These are phyloP conservation scores for Muscicapa adusta DNA, from an alignment of 2,113 vertebrate genomes.

Conservation along the genomic window DNA sequence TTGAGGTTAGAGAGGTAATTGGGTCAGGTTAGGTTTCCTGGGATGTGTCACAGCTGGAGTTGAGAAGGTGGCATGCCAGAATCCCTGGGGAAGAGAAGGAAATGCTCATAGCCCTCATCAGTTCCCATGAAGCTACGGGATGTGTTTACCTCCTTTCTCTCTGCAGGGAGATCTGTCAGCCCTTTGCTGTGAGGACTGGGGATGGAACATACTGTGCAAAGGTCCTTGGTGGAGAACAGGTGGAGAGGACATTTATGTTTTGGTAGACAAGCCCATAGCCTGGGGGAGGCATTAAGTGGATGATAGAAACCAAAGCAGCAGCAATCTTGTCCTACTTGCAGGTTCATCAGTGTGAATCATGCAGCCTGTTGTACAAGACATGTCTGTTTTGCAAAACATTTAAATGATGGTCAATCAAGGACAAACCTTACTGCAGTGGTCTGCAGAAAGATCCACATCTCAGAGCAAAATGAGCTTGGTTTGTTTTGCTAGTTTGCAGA, in stretches of 20 bases:
- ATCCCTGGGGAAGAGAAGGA: not conserved
- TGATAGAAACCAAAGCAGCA: not conserved
- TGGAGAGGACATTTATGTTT: not conserved
- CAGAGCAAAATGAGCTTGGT: not conserved
- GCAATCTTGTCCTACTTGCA: not conserved
- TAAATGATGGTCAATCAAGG: not conserved
- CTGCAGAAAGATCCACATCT: not conserved
- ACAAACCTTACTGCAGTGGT: not conserved
- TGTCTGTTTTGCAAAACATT: not conserved
- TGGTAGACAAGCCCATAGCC: not conserved
- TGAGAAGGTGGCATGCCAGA: not conserved
- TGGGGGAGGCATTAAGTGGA: not conserved
- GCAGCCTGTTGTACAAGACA: constrained; percentile 7
- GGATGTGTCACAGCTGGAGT: not conserved
- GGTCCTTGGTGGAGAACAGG: not conserved
- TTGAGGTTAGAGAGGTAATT: not conserved
- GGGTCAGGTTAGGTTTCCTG: not conserved
- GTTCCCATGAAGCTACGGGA: not conserved
- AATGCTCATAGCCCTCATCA: not conserved
- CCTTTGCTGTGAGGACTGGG: not conserved
- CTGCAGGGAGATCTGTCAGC: not conserved
- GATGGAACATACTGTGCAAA: not conserved
- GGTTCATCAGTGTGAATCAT: constrained; percentile 26
- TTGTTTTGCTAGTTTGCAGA: not conserved
- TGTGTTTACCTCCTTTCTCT: not conserved